Percentiles rank a stretch among this genome's conserved stretches.
These are phyloP conservation scores for Gerris buenoi DNA, from an alignment of 1,140 invertebrate genomes.

Conservation along the genomic window DNA sequence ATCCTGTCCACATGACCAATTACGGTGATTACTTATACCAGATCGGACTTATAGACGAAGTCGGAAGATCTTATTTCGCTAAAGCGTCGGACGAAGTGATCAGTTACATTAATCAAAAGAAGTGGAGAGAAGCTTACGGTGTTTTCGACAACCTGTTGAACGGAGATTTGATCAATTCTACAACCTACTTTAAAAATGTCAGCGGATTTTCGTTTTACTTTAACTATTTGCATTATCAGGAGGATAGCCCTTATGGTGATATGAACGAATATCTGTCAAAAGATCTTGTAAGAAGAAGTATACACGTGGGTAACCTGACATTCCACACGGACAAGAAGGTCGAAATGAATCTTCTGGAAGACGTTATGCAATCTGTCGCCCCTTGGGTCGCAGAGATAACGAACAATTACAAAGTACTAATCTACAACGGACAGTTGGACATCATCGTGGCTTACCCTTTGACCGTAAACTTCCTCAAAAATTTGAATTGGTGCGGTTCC, in stretches of 20 bases:
- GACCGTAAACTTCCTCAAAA: constrained; percentile 51
- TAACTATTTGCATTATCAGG: constrained; percentile 8
- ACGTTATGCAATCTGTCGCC: constrained; percentile 70
- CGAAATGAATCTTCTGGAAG: constrained; percentile 49
- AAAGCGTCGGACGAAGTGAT: constrained; percentile 11
- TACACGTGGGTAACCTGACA: constrained; percentile 66
- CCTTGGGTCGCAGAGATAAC: constrained; percentile 53
- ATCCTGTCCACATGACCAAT: constrained; percentile 56
- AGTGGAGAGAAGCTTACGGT: neutral
- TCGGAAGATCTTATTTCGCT: constrained; percentile 13
- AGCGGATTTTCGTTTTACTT: constrained; percentile 13
- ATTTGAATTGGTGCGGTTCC: constrained; percentile 31
- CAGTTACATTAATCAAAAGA: neutral
- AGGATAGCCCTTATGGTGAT: constrained; percentile 6
- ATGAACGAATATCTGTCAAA: constrained; percentile 32
- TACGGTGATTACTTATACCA: constrained; percentile 72
- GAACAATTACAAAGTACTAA: constrained; percentile 48
- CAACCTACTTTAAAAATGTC: constrained; percentile 9
- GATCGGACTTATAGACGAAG: constrained; percentile 36
- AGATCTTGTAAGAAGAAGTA: constrained; percentile 43
- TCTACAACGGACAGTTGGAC: constrained; percentile 73
- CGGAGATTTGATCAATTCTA: neutral
- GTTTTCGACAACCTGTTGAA: neutral
- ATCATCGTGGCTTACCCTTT: constrained; percentile 68
- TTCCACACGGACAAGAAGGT: constrained; percentile 37